Conservation (phyloP, 2,797 vertebrate genomes). For the Saxicola maurus region DNA sequence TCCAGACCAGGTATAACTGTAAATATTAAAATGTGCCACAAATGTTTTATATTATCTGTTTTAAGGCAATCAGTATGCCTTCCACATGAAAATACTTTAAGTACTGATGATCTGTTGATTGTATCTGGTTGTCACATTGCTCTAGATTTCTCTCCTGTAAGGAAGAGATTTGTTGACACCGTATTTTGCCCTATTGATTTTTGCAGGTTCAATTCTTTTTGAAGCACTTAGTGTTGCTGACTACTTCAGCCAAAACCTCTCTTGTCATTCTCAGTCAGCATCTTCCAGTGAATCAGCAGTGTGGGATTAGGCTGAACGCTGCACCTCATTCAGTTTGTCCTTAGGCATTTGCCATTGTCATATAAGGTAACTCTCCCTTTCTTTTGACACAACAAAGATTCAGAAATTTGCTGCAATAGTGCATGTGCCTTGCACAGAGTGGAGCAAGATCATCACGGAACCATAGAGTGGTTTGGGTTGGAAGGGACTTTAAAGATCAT, state of each 20-base stretch:
- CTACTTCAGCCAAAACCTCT: not conserved
- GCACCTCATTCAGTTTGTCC: not conserved
- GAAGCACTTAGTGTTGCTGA: not conserved
- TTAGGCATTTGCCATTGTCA: not conserved
- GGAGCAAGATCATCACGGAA: not conserved
- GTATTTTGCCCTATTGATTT: not conserved
- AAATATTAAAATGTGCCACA: not conserved
- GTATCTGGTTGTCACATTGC: not conserved
- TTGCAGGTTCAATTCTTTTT: not conserved
- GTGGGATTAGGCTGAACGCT: not conserved
- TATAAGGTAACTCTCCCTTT: not conserved
- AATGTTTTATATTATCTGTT: not conserved
- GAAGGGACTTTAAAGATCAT: not conserved
- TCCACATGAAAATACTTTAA: not conserved
- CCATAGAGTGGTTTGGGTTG: not conserved
- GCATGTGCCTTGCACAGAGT: not conserved
- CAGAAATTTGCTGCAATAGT: not conserved
- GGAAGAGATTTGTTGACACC: not conserved
- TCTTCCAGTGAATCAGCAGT: conserved; percentile 24
- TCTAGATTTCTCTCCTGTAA: not conserved
- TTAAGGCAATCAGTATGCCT: not conserved
- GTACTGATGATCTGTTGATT: not conserved
- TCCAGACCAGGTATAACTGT: not conserved
- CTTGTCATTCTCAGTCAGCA: not conserved
- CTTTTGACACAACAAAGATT: not conserved